Conservation (phyloP, 2,888 invertebrate genomes). For the Blastobasis adustella region DNA sequence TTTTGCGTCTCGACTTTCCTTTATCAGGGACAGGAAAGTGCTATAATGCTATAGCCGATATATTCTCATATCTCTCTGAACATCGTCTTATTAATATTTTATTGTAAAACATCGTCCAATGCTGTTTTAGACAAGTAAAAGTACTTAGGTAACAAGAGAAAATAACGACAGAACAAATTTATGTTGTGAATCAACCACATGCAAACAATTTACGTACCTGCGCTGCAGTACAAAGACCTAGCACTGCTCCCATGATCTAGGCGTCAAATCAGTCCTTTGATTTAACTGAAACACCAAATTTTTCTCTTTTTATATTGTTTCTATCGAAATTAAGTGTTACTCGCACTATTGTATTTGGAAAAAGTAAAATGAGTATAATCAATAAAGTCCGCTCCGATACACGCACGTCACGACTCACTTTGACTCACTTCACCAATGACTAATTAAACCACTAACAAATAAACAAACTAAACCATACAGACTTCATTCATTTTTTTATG, state of each 20-base stretch:
- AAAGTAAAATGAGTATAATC: no score
- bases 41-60: neutral
- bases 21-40: neutral
- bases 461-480: no score
- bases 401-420: no score
- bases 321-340: no score
- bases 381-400: no score
- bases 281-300: no score
- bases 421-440: no score
- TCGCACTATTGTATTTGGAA: no score
- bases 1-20: neutral
- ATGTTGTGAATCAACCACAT: neutral
- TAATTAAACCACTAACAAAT: no score
- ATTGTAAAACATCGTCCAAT: neutral
- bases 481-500: no score
- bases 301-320: no score
- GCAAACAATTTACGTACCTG: conserved; percentile 57
- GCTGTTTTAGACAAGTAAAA: neutral
- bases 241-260: conserved; percentile 74
- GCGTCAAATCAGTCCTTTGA: neutral
- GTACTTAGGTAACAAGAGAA: neutral
- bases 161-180: neutral
- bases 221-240: conserved; percentile 77
- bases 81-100: neutral
- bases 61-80: neutral